A percentile compares a stretch with the other conserved stretches of the same genome.
Conservation (phyloP, 2,797 vertebrate species). For the Botia almorhae region DNA sequence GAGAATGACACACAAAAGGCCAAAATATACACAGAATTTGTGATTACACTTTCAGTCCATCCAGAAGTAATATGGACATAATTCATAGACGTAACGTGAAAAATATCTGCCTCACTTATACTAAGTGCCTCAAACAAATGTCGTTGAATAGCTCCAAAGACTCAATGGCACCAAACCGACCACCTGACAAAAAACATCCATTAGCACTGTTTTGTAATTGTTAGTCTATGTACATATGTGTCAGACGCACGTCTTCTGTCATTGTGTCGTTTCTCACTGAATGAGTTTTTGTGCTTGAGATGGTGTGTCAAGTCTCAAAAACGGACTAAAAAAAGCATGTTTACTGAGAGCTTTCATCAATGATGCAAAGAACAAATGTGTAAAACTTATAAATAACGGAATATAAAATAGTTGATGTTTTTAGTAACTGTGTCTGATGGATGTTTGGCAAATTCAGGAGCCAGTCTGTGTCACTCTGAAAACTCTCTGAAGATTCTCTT, state of each 20-base stretch:
- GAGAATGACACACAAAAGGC: too few relatives aligned
- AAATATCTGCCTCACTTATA: not conserved
- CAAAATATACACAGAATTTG: not conserved
- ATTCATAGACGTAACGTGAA: too few relatives aligned
- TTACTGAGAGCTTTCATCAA: not conserved
- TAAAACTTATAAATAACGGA: not conserved
- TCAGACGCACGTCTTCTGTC: not conserved
- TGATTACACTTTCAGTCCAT: not conserved
- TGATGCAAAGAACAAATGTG: not conserved
- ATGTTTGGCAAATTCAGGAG: constrained; percentile 28
- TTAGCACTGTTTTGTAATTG: not conserved
- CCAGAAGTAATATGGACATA: not conserved
- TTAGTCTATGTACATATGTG: not conserved
- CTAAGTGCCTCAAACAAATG: not conserved
- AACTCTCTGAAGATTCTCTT: constrained; percentile 38
- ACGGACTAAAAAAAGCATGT: not conserved
- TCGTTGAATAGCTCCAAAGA: too few relatives aligned
- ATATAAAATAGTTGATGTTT: not conserved
- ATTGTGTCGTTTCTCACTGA: not conserved
- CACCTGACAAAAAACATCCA: not conserved
- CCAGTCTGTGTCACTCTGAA: not conserved
- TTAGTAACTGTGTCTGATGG: constrained; percentile 27
- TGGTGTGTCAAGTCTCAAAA: not conserved
- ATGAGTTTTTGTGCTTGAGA: not conserved
- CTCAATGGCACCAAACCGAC: not conserved